A percentile compares a stretch with the other conserved stretches of the same genome.
phyloP scores from a whole-genome alignment of 1,140 invertebrate genomes.

The Philopotamus ludificatus region DNA sequence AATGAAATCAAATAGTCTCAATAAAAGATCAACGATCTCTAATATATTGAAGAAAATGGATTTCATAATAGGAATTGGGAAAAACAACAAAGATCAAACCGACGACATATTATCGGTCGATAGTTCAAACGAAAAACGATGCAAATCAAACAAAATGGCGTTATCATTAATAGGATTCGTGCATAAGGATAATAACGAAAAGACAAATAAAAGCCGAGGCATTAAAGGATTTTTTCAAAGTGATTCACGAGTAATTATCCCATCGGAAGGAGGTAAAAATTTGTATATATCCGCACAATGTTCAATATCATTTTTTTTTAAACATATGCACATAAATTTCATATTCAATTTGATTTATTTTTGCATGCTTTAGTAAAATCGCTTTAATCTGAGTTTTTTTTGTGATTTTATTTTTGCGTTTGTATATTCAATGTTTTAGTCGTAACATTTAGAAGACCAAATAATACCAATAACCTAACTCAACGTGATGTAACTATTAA shows the following conservation, averaged over 20 bases:
- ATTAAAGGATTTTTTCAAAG: constrained; percentile 53
- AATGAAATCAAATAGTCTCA: constrained; percentile 27
- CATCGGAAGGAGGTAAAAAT: constrained; percentile 54
- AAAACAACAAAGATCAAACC: constrained; percentile 48
- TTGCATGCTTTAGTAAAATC: constrained; percentile 7
- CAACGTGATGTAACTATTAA: constrained; percentile 22
- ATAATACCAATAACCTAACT: constrained; percentile 45
- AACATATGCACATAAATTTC: not conserved
- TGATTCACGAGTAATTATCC: constrained; percentile 51
- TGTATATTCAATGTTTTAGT: constrained; percentile 47
- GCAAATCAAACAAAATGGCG: constrained; percentile 47
- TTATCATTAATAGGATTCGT: constrained; percentile 49
- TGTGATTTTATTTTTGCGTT: constrained; percentile 37
- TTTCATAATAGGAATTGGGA: constrained; percentile 38
- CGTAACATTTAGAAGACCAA: constrained; percentile 54
- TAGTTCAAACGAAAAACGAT: constrained; percentile 47
- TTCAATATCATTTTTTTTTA: constrained; percentile 11
- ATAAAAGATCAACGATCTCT: constrained; percentile 28
- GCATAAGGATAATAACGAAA: constrained; percentile 41
- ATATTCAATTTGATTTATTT: constrained; percentile 1
- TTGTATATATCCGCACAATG: not conserved
- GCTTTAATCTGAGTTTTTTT: constrained; percentile 20
- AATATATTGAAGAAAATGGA: constrained; percentile 48
- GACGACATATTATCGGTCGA: constrained; percentile 45
- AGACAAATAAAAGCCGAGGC: constrained; percentile 44